Conservation (phyloP, 2,797 vertebrate genomes). For the Hirundo rustica region DNA sequence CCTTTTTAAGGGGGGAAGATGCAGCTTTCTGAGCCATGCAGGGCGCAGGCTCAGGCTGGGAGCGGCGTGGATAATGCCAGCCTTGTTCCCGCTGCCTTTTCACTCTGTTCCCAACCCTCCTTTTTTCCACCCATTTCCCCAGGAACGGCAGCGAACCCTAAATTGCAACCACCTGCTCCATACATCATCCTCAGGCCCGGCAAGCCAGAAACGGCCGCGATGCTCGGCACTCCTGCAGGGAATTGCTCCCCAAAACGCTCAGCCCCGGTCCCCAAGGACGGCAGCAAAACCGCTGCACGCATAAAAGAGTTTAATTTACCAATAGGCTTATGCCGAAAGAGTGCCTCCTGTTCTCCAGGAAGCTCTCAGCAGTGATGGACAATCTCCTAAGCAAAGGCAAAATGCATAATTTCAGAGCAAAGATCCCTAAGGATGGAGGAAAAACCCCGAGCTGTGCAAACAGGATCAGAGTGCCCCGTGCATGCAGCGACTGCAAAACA, state of each 20-base stretch:
- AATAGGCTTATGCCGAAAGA: not conserved
- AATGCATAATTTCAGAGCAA: not conserved
- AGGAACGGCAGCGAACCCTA: constrained; percentile 33
- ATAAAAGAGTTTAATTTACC: not conserved
- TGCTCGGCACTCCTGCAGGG: not conserved
- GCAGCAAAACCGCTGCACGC: not conserved
- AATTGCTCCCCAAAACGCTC: not conserved
- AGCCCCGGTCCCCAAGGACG: accelerated
- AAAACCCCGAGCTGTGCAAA: not conserved
- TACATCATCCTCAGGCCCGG: constrained; percentile 16
- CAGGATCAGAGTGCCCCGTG: not conserved
- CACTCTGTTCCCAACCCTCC: constrained; percentile 49
- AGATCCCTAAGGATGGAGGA: not conserved
- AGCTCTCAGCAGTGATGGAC: not conserved
- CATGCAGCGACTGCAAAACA: constrained; percentile 16
- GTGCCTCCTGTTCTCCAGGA: not conserved
- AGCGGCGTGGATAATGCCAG: constrained; percentile 49
- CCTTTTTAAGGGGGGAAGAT: constrained; percentile 41
- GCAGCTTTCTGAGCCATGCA: not conserved
- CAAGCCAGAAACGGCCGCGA: not conserved
- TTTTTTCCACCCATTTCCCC: constrained; percentile 60
- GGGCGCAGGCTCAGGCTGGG: constrained; percentile 21
- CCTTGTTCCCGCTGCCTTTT: constrained; percentile 65
- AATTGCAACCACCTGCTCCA: constrained; percentile 60
- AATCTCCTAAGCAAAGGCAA: not conserved